These are phyloP conservation scores for Coracopsis vasa DNA, from an alignment of 2,113 vertebrate genomes.

Conservation along the genomic window DNA sequence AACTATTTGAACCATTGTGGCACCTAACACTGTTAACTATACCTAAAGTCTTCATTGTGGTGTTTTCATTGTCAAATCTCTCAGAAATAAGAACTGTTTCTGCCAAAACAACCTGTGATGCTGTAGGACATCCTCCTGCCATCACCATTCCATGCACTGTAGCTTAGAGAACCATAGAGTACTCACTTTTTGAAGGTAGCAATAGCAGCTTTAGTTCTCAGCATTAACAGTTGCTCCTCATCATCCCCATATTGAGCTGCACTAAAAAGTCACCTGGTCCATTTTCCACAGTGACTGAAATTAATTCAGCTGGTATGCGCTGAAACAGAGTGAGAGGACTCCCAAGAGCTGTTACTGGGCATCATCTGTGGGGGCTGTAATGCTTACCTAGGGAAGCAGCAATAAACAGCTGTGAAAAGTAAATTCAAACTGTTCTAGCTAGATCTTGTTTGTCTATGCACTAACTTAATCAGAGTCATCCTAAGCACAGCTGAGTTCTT, in stretches of 20 bases:
- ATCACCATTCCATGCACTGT: accelerated
- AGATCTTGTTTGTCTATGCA: constrained; percentile 1
- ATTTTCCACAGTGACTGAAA: not conserved
- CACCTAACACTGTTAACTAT: not conserved
- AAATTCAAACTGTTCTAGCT: constrained; percentile 30
- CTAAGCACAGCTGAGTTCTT: not conserved
- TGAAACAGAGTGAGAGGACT: constrained; percentile 10
- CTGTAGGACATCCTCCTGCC: not conserved
- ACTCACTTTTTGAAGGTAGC: not conserved
- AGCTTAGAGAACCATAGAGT: not conserved
- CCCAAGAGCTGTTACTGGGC: not conserved
- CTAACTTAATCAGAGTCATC: constrained; percentile 20
- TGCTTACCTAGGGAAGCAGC: not conserved
- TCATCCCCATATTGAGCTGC: not conserved
- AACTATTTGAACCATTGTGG: not conserved
- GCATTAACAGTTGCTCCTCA: not conserved
- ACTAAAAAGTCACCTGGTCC: not conserved
- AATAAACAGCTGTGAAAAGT: constrained; percentile 38
- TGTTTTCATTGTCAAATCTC: not conserved
- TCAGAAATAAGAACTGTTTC: not conserved
- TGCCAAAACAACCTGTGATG: not conserved
- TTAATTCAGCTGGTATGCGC: not conserved
- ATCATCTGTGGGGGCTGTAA: not conserved
- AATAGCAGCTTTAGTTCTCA: not conserved
- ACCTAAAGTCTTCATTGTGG: not conserved